Percentiles rank a stretch among this genome's conserved stretches.
Conservation (phyloP, 2,113 vertebrate species). For the Hylia prasina region DNA sequence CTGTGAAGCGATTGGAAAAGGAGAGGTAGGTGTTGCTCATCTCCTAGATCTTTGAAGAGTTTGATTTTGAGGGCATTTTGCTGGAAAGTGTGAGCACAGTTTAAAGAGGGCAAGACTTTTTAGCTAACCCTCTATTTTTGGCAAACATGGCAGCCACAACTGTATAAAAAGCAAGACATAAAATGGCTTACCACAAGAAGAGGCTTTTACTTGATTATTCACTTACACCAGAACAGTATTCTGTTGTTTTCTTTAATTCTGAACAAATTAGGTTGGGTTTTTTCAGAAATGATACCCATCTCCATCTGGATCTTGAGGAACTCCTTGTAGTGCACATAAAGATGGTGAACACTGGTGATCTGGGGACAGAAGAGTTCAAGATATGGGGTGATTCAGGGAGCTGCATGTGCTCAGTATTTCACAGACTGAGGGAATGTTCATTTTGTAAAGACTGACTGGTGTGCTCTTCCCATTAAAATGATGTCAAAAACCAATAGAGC, state of each 20-base stretch:
- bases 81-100: rapidly evolving
- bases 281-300: not conserved
- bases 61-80: not conserved
- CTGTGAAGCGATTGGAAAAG: not conserved
- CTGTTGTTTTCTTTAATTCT: not conserved
- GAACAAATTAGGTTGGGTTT: not conserved
- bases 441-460: not conserved
- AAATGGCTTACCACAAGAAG: not conserved
- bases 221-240: not conserved
- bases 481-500: not conserved
- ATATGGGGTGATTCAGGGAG: not conserved
- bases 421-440: not conserved
- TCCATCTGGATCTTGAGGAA: not conserved
- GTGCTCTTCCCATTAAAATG: not conserved
- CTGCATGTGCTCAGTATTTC: not conserved
- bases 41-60: not conserved
- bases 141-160: not conserved
- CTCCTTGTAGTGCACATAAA: not conserved
- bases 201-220: not conserved
- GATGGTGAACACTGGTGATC: not conserved
- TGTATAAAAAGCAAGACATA: not conserved
- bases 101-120: not conserved
- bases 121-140: not conserved
- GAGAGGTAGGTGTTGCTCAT: not conserved
- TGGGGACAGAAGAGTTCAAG: not conserved